phyloP scores from a whole-genome alignment of 2,113 vertebrate species.

The Varanus komodoensis region DNA sequence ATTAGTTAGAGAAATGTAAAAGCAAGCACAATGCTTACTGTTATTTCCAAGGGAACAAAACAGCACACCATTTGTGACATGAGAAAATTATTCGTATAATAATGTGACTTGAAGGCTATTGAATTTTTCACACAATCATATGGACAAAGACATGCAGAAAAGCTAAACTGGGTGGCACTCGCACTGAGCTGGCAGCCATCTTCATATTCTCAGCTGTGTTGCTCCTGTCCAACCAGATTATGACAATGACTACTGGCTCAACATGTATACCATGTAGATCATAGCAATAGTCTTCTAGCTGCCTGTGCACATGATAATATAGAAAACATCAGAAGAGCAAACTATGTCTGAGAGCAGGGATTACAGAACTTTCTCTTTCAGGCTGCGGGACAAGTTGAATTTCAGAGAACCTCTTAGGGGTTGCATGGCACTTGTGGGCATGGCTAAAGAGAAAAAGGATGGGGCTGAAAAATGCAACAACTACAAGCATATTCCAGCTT shows the following conservation, averaged over 20 bases:
- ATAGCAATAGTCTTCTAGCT: not conserved
- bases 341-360: not conserved
- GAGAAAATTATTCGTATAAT: not conserved
- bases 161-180: not conserved
- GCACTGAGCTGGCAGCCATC: not conserved
- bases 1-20: slow-evolving; percentile 57
- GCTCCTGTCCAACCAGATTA: not conserved
- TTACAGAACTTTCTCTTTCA: too few relatives aligned
- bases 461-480: too few relatives aligned
- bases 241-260: not conserved
- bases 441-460: too few relatives aligned
- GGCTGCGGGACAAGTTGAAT: too few relatives aligned
- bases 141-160: not conserved
- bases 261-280: not conserved
- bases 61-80: not conserved
- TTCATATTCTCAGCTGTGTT: not conserved
- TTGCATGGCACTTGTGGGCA: too few relatives aligned
- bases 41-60: not conserved
- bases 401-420: too few relatives aligned
- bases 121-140: not conserved
- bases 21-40: slow-evolving; percentile 49
- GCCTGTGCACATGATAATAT: not conserved
- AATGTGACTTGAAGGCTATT: not conserved
- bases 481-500: too few relatives aligned
- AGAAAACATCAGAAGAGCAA: slow-evolving; percentile 61